These are phyloP conservation scores for Phoeniculus purpureus DNA, from an alignment of 2,797 vertebrate genomes.

Conservation along the genomic window DNA sequence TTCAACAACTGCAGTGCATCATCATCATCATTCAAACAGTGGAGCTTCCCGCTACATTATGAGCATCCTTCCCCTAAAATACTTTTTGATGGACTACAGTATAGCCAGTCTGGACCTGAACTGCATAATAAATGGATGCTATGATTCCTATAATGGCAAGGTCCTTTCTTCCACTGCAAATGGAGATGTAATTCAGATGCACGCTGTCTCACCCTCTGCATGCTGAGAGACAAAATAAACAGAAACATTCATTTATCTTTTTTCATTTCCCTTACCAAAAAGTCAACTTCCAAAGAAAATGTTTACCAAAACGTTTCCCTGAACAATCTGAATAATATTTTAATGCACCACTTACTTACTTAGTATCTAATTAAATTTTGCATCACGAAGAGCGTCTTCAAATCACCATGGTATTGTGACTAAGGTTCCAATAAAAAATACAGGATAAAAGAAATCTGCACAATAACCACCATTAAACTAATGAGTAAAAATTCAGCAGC, in stretches of 20 bases:
- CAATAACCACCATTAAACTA: slow-evolving; percentile 72
- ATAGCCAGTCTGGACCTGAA: slow-evolving; percentile 49
- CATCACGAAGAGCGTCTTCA: slow-evolving; percentile 55
- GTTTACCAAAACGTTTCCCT: slow-evolving; percentile 63
- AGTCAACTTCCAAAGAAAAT: slow-evolving; percentile 62
- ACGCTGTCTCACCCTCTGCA: slow-evolving; percentile 41
- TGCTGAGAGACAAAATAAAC: slow-evolving; percentile 56
- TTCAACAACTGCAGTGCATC: slow-evolving; percentile 56
- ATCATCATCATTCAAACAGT: slow-evolving; percentile 67
- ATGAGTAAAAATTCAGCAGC: slow-evolving; percentile 68
- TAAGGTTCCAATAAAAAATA: slow-evolving; percentile 68
- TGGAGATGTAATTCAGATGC: slow-evolving; percentile 54
- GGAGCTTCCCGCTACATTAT: slow-evolving; percentile 54
- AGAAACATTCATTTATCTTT: slow-evolving; percentile 37
- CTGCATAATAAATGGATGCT: slow-evolving; percentile 61
- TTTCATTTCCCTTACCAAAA: slow-evolving; percentile 53
- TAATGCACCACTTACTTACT: slow-evolving; percentile 67
- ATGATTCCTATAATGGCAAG: slow-evolving; percentile 58
- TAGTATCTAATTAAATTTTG: slow-evolving; percentile 68
- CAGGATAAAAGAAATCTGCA: slow-evolving; percentile 58
- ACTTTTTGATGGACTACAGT: slow-evolving; percentile 59
- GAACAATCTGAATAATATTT: slow-evolving; percentile 68
- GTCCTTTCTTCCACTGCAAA: slow-evolving; percentile 56
- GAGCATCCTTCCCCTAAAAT: slow-evolving; percentile 56
- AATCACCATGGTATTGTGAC: slow-evolving; percentile 64